Evolutionary conservation across 2,797 vertebrate species (phyloP), one percentile per base, ranked within the genome.

Genomic region (Nasua narica): DNA sequence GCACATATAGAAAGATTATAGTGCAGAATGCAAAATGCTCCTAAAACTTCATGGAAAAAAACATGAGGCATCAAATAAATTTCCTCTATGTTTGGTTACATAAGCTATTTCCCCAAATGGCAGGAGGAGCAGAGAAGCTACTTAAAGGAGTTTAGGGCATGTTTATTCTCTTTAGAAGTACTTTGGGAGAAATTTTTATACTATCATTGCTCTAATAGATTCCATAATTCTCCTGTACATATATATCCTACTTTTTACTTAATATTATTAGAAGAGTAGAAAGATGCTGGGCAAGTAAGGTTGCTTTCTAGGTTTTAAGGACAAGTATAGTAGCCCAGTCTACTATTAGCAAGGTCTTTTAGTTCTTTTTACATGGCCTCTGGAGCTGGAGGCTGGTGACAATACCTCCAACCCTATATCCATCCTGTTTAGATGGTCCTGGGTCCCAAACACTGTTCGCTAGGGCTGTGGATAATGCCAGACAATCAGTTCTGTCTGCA

Each of bases 401-500:
- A 86, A 90, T 83, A 78, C 52, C 32, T 81, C 52, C 83, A 95
- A 27, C 62, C 9, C 52, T 79, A 72, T 65, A 65, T 97, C 70
- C 83, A 95, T 92, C 89, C 58, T 84, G 27, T 87, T 87, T 70
- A 87, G 79, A 78, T 90, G 94, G 70, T 93, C 43, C 46, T 91
- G 48, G 82, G 89, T 93, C 70, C 86, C 89, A 87, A 94, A 90
- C 72, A 67, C 29, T 70, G 83, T 77, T 82, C 60, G 86, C 79
- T 40, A 43, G 91, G 37, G 29, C 79, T 90, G 35, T 78, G 69
- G 74, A 95, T 91, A 95, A 91, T 70, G 89, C 70, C 95, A 92
- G 96, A 96, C 91, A 96, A 95, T 97, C 97, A 98, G 96, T 96
- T 90, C 91, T n/a, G 84, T 69, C 94, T 91, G 94, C 52, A 90